Conservation (phyloP, 2,888 invertebrate genomes). For the Diarsia brunnea region DNA sequence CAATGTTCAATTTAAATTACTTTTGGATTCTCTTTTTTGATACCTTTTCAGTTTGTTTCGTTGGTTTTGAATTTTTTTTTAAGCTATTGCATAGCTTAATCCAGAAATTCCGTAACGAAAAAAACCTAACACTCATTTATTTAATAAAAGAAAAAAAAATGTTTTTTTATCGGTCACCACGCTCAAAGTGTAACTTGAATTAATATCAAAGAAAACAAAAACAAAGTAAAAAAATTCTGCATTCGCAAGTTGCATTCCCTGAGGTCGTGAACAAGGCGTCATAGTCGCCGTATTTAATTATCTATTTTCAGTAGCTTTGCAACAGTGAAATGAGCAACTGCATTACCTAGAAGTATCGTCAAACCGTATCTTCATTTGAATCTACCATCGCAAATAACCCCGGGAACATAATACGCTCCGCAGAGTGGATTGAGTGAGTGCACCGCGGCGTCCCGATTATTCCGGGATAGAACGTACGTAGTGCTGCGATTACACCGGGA, state of each 20-base stretch:
- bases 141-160: too few relatives aligned
- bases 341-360: neutral
- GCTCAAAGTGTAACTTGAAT: too few relatives aligned
- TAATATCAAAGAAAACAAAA: too few relatives aligned
- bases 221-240: too few relatives aligned
- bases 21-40: constrained; percentile 2
- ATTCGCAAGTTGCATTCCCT: neutral
- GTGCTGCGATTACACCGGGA: too few relatives aligned
- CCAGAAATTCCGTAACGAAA: too few relatives aligned
- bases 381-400: constrained; percentile 2
- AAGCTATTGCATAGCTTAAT: too few relatives aligned
- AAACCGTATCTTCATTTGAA: neutral
- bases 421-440: constrained; percentile 20
- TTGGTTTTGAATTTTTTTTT: neutral
- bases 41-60: neutral
- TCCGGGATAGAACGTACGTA: constrained; percentile 10
- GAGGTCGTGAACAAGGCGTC: neutral
- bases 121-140: too few relatives aligned
- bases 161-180: too few relatives aligned
- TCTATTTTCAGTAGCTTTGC: neutral
- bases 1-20: constrained; percentile 42
- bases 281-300: neutral
- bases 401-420: constrained; percentile 14
- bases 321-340: neutral
- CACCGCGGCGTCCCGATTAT: constrained; percentile 21